Evolutionary conservation across 2,888 invertebrate genomes (phyloP), one percentile per base, ranked within the genome.

Genomic region (Lasioglossum calceatum): DNA sequence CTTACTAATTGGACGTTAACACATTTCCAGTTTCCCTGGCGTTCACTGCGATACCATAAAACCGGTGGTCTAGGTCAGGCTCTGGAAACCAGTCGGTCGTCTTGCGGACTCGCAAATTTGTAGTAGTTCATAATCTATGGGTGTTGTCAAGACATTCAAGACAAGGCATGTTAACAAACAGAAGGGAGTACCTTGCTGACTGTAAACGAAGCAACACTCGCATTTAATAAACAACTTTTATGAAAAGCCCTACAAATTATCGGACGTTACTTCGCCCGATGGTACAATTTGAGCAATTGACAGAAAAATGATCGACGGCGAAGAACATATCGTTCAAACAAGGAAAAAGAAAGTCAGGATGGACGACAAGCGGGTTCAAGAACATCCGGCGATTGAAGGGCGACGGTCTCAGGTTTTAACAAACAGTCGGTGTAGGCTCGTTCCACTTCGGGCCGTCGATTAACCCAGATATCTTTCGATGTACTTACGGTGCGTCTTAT

Each of bases 401-500:
- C 77, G 70, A 77, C 54, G 36, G 44, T 42, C 23, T 47, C 71
- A 23, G 36, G 67, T 72, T 39, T 76, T 54, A 78, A 79, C 70
- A 50, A 74, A 14, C n/a, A 71, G 71, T 42, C 47, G 58, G 39
- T 32, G 72, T 47, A 64, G 82, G 84, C 74, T 81, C 87, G 89
- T 88, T 87, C 90, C 72, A 89, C 80, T 90, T 90, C 16, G 75
- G 58, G 39, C 64, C 73, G 70, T 90, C 86, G 84, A 90, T 90
- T 90, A 90, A 90, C 89, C 89, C 87, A 90, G 83, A 89, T 90
- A 84, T 82, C 84, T 50, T 58, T 32, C 42, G 72, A 75, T 71
- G 32, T 81, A 74, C 77, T 47, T 5, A 47, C 7, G 54, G 12
- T 32, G 77, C 47, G 67, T 72, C 74, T 86, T 75, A 77, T 84